Evolutionary conservation across 2,888 invertebrate species (phyloP).

Genomic region (Phalangium opilio): DNA sequence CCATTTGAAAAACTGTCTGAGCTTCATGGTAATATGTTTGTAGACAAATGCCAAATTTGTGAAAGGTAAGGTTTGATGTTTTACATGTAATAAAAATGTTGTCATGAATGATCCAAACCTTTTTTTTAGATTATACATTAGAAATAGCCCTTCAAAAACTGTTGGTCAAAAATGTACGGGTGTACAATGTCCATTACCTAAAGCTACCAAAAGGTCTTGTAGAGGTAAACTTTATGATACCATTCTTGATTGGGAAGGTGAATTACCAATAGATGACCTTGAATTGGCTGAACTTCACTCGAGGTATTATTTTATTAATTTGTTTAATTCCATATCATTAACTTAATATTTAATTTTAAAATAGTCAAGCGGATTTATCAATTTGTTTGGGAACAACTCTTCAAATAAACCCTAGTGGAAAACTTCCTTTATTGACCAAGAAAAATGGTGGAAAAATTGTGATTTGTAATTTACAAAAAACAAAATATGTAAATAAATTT

Average conservation of each 20-base stretch:
- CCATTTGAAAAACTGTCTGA: slow-evolving; percentile 66
- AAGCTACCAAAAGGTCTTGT: slow-evolving; percentile 47
- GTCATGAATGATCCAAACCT: slow-evolving; percentile 26
- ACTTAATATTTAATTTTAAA: too few species aligned
- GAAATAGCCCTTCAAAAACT: slow-evolving; percentile 50
- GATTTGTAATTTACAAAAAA: slow-evolving; percentile 92
- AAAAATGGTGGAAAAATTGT: slow-evolving; percentile 75
- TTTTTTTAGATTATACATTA: slow-evolving; percentile 54
- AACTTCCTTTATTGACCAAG: slow-evolving; percentile 61
- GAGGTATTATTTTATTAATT: slow-evolving; percentile 39
- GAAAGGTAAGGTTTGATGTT: slow-evolving; percentile 35
- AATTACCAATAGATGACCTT: slow-evolving; percentile 71
- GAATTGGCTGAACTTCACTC: slow-evolving; percentile 71
- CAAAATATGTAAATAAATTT: slow-evolving; percentile 61
- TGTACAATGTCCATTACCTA: slow-evolving; percentile 46
- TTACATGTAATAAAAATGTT: neutral
- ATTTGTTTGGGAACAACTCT: slow-evolving; percentile 92
- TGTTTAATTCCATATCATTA: too few species aligned
- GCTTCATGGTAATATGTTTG: slow-evolving; percentile 95
- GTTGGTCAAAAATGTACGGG: slow-evolving; percentile 61
- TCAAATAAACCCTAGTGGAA: slow-evolving; percentile 93
- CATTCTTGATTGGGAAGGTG: slow-evolving; percentile 94
- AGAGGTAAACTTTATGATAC: slow-evolving; percentile 75
- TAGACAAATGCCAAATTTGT: slow-evolving; percentile 82
- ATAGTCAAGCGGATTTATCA: slow-evolving; percentile 57